Percentiles rank a stretch among this genome's conserved stretches.
These are phyloP conservation scores for Pleuronectes platessa DNA, from an alignment of 2,113 vertebrate genomes.

Conservation along the genomic window DNA sequence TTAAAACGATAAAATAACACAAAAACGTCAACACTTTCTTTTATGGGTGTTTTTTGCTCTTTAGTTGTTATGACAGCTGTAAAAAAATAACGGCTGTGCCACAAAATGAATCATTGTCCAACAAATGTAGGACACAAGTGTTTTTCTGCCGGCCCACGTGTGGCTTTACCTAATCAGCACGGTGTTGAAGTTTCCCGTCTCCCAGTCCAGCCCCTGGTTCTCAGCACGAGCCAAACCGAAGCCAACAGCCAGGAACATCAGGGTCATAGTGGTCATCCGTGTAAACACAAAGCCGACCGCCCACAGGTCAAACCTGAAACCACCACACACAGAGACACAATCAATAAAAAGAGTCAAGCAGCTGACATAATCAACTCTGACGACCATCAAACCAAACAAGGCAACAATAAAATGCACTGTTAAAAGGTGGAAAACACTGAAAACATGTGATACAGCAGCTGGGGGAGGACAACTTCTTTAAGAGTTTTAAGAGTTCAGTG, in stretches of 20 bases:
- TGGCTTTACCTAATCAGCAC: constrained; percentile 88
- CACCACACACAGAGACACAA: constrained; percentile 7
- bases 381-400: neutral
- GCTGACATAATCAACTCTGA: neutral
- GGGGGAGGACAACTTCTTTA: neutral
- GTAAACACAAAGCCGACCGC: constrained; percentile 91
- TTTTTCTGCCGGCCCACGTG: neutral
- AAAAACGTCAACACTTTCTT: too few relatives aligned
- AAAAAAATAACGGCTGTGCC: constrained; percentile 20
- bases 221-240: constrained; percentile 92
- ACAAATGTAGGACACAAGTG: neutral
- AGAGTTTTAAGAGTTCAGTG: neutral
- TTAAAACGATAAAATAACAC: neutral
- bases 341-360: neutral
- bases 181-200: constrained; percentile 94
- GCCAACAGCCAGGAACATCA: constrained; percentile 93
- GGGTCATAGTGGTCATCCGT: constrained; percentile 92
- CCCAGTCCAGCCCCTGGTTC: constrained; percentile 88
- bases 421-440: neutral
- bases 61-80: neutral
- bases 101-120: constrained; percentile 26
- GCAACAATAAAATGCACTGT: neutral
- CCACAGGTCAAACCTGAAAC: constrained; percentile 91
- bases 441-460: neutral
- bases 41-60: neutral